Percentiles rank a stretch among this genome's conserved stretches.
Conservation (phyloP, 1,140 invertebrate genomes). For the Solenopsis invicta region DNA sequence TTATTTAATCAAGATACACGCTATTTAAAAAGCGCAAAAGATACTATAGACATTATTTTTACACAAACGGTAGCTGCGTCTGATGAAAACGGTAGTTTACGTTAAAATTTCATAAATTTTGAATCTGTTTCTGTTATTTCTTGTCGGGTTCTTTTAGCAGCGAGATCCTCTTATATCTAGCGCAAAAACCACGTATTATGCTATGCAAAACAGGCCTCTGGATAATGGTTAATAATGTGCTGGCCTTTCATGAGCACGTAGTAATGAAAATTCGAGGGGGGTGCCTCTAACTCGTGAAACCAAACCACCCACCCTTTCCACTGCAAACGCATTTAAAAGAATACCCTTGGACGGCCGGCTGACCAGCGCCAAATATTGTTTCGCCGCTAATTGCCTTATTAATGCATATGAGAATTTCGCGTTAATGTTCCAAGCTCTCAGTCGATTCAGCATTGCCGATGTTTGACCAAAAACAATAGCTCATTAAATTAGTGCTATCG, state of each 20-base stretch:
- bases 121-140: slow-evolving; percentile 6
- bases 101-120: background rate
- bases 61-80: background rate
- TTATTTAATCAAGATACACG: background rate
- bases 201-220: slow-evolving; percentile 29
- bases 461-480: slow-evolving; percentile 68
- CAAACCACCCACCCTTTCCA: slow-evolving; percentile 33
- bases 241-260: slow-evolving; percentile 29
- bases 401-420: slow-evolving; percentile 79
- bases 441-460: slow-evolving; percentile 42
- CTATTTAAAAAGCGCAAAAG: background rate
- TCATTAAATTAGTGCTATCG: slow-evolving; percentile 63
- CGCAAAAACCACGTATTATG: slow-evolving; percentile 25
- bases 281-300: slow-evolving; percentile 51
- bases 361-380: slow-evolving; percentile 79
- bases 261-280: slow-evolving; percentile 55
- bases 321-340: slow-evolving; percentile 53
- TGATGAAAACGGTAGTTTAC: background rate
- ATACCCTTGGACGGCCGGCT: slow-evolving; percentile 26
- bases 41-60: background rate
- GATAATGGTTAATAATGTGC: slow-evolving; percentile 62
- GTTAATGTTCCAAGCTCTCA: slow-evolving; percentile 76
- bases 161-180: background rate
- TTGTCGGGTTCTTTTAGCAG: background rate
- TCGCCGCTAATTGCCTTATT: slow-evolving; percentile 82